Evolutionary conservation across 2,113 vertebrate species (phyloP), one percentile per base, ranked within the genome.

Genomic region (Anoura caudifer): DNA sequence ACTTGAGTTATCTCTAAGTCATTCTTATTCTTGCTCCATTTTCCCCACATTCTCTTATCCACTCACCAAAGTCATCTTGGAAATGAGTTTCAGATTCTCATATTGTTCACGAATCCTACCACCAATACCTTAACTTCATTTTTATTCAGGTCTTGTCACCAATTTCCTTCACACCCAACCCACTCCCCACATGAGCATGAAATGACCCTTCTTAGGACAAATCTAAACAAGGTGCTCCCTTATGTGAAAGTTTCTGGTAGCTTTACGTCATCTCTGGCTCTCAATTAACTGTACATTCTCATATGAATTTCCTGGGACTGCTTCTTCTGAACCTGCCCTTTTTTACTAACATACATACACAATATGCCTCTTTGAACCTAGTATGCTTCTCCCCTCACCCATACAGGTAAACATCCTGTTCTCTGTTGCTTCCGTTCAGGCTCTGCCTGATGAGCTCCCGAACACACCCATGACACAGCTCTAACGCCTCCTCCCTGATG

Each of bases 391-490:
- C 24, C 33, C n/a, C 4, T 43, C 26, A 19, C 26, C 43, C 26
- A 3, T 41, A 41, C 11, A 31, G 6, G 59, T 52, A 72, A 3
- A 72, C 1, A 19, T 6, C 33, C 10, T 50, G 1, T 41, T 72
- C 52, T 59, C n/a, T 43, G 63, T 2, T 17, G 20, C 12, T 56
- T 87, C 22, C 33, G 77, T 20, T 24, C 24, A 73, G 28, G 36
- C 2, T 33, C 28, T 81, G n/a, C 1, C 7, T 47, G 3, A 84
- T 41, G 19, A 67, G 12, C 19, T 17, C 63, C 33, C 8, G 2
- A 0, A 4, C 38, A 14, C n/a, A 5, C 7, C 31, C 9, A 9
- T 33, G 33, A 17, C 14, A 1, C 1, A n/a, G 31, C 2, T 41
- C 67, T 45, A 16, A n/a, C 15, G 31, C 16, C 59, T 50, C 16